Evolutionary conservation across 2,888 invertebrate species (phyloP).

Genomic region (Drosophila borealis): DNA sequence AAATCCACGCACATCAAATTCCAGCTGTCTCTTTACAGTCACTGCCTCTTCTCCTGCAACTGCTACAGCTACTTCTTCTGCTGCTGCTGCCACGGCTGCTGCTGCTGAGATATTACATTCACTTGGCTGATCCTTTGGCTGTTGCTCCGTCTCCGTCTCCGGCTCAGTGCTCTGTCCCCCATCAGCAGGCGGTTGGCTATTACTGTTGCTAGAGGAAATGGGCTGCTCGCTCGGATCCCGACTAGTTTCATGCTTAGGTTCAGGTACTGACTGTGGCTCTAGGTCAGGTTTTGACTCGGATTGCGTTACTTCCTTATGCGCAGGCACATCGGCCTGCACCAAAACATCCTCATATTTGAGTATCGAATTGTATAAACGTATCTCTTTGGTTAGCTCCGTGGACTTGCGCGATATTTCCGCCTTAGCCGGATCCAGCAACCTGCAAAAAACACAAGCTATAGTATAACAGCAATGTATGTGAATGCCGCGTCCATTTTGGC

Average conservation of each 20-base stretch:
- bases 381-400: constrained; percentile 77
- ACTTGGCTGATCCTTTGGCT: constrained; percentile 8
- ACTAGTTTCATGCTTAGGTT: not conserved
- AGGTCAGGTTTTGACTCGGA: not conserved
- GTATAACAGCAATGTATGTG: constrained; percentile 11
- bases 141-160: constrained; percentile 4
- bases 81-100: no score
- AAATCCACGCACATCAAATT: constrained; percentile 80
- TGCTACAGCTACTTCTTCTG: not conserved
- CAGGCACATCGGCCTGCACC: constrained; percentile 5
- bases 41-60: not conserved
- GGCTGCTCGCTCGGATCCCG: not conserved
- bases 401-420: constrained; percentile 75
- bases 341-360: constrained; percentile 62
- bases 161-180: not conserved
- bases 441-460: constrained; percentile 59
- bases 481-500: constrained; percentile 30
- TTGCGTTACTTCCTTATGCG: not conserved
- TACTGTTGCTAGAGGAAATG: not conserved
- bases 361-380: constrained; percentile 81
- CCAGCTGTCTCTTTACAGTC: constrained; percentile 11
- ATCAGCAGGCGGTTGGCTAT: not conserved
- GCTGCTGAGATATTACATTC: constrained; percentile 4
- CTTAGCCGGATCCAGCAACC: constrained; percentile 78
- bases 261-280: not conserved